phyloP scores from a whole-genome alignment of 2,888 invertebrate genomes.

The Hydropsyche betteni region DNA sequence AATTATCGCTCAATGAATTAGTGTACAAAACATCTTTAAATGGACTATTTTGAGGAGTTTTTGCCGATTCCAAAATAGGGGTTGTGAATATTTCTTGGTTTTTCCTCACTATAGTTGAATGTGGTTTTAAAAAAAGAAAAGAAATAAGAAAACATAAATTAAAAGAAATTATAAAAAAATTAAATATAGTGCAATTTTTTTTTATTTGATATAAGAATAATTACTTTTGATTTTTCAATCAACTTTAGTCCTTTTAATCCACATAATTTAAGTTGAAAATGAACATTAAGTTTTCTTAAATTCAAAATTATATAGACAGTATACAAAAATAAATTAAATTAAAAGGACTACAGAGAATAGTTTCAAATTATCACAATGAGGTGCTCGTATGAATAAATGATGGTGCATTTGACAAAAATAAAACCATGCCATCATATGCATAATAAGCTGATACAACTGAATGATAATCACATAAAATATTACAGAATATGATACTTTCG shows the following conservation, averaged over 20 bases:
- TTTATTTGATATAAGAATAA: no score
- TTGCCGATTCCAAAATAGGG: background rate
- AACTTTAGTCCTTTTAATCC: no score
- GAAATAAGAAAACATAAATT: slow-evolving; percentile 1
- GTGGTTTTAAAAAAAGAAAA: background rate
- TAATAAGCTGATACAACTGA: background rate
- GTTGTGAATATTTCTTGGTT: background rate
- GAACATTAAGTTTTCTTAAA: no score
- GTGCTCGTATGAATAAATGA: slow-evolving; percentile 19
- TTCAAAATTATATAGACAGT: no score
- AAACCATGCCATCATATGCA: slow-evolving; percentile 14
- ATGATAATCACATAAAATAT: slow-evolving; percentile 4
- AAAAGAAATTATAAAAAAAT: no score
- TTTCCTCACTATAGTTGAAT: background rate
- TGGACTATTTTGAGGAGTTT: background rate
- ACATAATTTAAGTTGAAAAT: no score
- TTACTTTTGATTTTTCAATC: background rate
- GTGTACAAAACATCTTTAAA: background rate
- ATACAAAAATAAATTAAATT: background rate
- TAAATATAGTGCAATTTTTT: no score
- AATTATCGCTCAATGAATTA: background rate
- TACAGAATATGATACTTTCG: background rate
- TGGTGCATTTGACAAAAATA: slow-evolving; percentile 3
- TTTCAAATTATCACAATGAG: background rate
- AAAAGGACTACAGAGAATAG: background rate